Evolutionary conservation across 2,113 vertebrate species (phyloP), one percentile per base, ranked within the genome.

Genomic region (Zosterops borbonicus): DNA sequence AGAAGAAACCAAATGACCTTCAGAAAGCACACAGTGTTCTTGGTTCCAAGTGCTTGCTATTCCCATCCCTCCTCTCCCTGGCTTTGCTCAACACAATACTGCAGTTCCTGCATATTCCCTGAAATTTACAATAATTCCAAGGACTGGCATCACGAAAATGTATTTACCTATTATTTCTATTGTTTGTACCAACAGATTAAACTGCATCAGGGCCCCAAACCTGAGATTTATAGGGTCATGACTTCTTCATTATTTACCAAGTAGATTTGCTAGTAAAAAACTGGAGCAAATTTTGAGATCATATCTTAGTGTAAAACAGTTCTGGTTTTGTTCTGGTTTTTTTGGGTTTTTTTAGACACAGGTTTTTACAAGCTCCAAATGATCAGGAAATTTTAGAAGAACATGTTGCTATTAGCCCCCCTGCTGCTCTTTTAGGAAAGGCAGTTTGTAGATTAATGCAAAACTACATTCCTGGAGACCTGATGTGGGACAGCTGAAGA

Each of bases 1-100:
- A 79, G 37, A 74, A 58, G 46, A 83, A 94, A 44, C 11, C 33
- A 74, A 42, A 77, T 70, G 79, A 96, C 86, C 86, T 92, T 94
- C 71, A 88, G 70, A 53, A 83, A 74, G 41, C 62, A 27, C 12
- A 16, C 0, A 11, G 2, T 19, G 28, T 33, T 76, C 41, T 47
- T 86, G 16, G 27, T 59, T 86, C 59, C 22, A 42, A 62, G 28
- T 67, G 15, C 23, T 69, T 90, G 37, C 46, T 88, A 23, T 50
- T 88, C n/a, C 16, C 37, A 74, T 22, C 35, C 75, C 37, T 65
- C 11, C 24, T 85, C n/a, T 62, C 2, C 39, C 13, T n/a, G 47
- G 28, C 27, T 91, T 60, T 91, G 33, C 44, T 82, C 73, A 70
- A 31, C 46, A 18, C 70, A 28, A 14, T 25, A 6, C 50, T 39